A percentile compares a stretch with the other conserved stretches of the same genome.
Conservation (phyloP, 2,888 invertebrate genomes). For the Papilio protenor region DNA sequence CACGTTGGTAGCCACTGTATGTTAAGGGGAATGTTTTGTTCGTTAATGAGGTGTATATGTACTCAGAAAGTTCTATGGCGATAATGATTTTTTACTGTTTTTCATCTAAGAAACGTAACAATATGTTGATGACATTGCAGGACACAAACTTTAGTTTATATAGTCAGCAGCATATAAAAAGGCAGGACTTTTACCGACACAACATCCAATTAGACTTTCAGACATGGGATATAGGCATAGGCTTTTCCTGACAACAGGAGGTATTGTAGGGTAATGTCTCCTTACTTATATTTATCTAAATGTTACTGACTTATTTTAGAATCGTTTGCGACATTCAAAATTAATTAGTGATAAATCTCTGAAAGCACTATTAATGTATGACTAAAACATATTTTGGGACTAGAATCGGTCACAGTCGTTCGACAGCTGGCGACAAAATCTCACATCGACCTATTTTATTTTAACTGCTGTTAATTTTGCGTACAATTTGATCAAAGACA, state of each 20-base stretch:
- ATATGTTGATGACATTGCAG: neutral
- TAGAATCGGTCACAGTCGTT: slow-evolving; percentile 68
- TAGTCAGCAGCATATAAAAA: neutral
- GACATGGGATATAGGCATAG: neutral
- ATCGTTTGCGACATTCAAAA: neutral
- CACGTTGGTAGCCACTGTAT: neutral
- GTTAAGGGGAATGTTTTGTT: neutral
- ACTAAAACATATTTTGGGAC: slow-evolving; percentile 70
- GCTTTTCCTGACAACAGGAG: neutral
- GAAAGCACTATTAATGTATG: slow-evolving; percentile 1
- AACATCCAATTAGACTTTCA: neutral
- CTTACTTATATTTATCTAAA: neutral
- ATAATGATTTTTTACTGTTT: neutral
- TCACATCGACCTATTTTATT: slow-evolving; percentile 66
- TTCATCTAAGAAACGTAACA: neutral
- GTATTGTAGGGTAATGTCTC: neutral
- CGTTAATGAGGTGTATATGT: neutral
- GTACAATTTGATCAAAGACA: slow-evolving; percentile 17
- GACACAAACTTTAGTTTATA: neutral
- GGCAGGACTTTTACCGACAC: neutral
- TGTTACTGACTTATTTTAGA: neutral
- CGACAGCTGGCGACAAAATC: slow-evolving; percentile 72
- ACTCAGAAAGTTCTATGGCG: neutral
- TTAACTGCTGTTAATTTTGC: slow-evolving; percentile 47
- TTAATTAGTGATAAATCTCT: slow-evolving; percentile 32